phyloP scores from a whole-genome alignment of 2,113 vertebrate genomes.

The Dasypus novemcinctus region DNA sequence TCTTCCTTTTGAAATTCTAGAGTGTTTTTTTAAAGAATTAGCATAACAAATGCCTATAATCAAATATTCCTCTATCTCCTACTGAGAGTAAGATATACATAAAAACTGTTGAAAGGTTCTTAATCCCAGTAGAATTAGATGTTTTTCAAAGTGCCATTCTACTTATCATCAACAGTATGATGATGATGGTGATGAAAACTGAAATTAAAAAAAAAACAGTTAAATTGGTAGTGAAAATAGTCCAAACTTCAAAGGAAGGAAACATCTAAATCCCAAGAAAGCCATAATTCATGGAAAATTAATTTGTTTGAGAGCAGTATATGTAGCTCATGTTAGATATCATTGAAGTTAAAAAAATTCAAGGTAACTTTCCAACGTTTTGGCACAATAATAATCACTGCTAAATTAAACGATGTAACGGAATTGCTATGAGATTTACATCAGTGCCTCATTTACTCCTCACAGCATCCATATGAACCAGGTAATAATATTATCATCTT shows the following conservation, averaged over 20 bases:
- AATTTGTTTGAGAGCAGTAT: neutral
- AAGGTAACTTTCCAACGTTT: slow-evolving; percentile 18
- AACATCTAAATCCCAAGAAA: neutral
- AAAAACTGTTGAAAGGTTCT: slow-evolving; percentile 7
- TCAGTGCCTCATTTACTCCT: neutral
- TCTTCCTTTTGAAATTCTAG: neutral
- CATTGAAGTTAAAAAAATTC: neutral
- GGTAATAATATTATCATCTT: neutral
- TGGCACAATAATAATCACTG: neutral
- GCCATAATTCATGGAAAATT: neutral
- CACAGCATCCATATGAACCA: neutral
- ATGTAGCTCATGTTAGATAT: neutral
- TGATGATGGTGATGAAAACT: slow-evolving; percentile 9
- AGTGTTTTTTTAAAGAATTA: neutral
- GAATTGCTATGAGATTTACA: neutral
- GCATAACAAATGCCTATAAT: slow-evolving; percentile 30
- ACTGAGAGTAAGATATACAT: slow-evolving; percentile 13
- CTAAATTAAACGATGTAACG: neutral
- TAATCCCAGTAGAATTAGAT: slow-evolving; percentile 5
- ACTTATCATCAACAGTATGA: neutral
- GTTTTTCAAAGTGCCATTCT: slow-evolving; percentile 22
- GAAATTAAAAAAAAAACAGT: neutral
- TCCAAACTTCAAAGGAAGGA: neutral
- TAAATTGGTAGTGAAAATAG: neutral
- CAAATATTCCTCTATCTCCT: slow-evolving; percentile 3